Evolutionary conservation across 92 coral and sea anemone genomes (phyloP), one percentile per base, ranked within the genome.

Genomic region (Virgularia gustaviana): DNA sequence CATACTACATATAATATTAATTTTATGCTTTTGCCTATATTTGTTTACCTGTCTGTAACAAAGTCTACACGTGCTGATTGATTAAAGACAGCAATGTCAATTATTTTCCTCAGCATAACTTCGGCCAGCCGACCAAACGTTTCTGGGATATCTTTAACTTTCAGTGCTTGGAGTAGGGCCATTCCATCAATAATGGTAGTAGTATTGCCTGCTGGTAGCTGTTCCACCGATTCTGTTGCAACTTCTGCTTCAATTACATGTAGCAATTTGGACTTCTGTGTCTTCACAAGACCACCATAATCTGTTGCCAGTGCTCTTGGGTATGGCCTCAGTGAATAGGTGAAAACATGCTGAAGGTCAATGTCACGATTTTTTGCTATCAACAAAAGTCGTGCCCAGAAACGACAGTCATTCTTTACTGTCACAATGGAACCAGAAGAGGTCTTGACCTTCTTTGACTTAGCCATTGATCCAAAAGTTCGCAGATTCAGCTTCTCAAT

Each of bases 141-240:
- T 1, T 8, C 70, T 34, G 70, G 70, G 37, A 62, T 62, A n/a
- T 62, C 49, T 62, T 62, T 62, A n/a, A 15, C 70, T 1, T 7
- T 35, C 33, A 34, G 49, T 49, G 37, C 37, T 62, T 62, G 70
- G 27, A 62, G 70, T 20, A 62, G 22, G 6, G 70, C 70, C 47
- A 62, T 62, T 7, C 45, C 70, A 62, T 37, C 70, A 62, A 62
- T 13, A 62, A 62, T 62, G 34, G 70, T 62, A 22, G 70, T 62
- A 31, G 45, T 62, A 41, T 41, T 27, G 9, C 36, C 5, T 62
- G 20, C 31, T 62, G 70, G 70, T 62, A 62, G 34, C 37, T 30
- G 42, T 30, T 62, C 49, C 15, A 62, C 30, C 37, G 37, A 15
- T 62, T 27, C 45, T 22, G 22, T 30, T 22, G 28, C 49, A 23